Evolutionary conservation across 2,113 vertebrate species (phyloP).

Genomic region (Sigmodon hispidus): DNA sequence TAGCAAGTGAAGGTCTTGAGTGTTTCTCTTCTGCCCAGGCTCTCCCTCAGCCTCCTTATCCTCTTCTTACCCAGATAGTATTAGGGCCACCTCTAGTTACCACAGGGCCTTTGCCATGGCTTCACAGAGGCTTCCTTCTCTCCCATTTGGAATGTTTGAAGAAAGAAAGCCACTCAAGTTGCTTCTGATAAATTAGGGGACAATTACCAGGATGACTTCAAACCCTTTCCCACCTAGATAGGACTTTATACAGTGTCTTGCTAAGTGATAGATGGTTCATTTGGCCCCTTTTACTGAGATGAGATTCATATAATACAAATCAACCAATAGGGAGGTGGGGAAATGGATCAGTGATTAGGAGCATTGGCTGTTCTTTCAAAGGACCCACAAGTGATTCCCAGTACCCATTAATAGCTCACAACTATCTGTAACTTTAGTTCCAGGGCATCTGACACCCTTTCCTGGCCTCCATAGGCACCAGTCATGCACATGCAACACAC

Average conservation of each 20-base stretch:
- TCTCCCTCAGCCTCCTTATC: background rate
- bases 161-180: background rate
- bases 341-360: background rate
- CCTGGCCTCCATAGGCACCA: background rate
- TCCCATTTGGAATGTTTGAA: background rate
- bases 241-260: background rate
- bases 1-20: background rate
- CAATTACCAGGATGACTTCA: background rate
- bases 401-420: background rate
- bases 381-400: background rate
- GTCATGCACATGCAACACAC: background rate
- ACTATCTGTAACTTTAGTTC: background rate
- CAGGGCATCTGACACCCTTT: background rate
- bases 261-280: background rate
- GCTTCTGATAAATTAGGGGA: background rate
- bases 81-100: background rate
- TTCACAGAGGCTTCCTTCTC: background rate
- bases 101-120: background rate
- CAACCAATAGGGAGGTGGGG: background rate
- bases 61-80: background rate
- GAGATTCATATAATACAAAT: background rate
- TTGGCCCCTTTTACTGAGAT: background rate
- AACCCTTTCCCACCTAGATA: background rate
- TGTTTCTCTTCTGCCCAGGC: background rate
- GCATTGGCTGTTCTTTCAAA: background rate